These are phyloP conservation scores for Oceanites oceanicus DNA, from an alignment of 2,113 vertebrate species.

Conservation along the genomic window DNA sequence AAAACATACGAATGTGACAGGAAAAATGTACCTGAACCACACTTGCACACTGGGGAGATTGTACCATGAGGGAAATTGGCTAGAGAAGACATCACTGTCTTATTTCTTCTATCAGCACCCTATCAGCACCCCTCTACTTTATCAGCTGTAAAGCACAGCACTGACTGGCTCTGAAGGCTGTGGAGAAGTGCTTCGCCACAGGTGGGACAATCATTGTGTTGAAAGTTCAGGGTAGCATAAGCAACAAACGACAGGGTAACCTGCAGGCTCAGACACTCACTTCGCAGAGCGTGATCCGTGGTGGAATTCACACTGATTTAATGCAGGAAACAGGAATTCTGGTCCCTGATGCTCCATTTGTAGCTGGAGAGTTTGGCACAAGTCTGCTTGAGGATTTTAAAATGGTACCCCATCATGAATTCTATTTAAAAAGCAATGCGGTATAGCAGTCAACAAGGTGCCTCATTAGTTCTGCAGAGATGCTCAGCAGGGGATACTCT, in stretches of 20 bases:
- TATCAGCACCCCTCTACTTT: neutral
- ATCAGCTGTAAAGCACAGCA: neutral
- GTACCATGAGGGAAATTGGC: neutral
- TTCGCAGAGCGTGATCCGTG: neutral
- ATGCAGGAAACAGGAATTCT: neutral
- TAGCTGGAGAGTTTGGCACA: neutral
- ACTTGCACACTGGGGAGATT: neutral
- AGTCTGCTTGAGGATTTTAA: neutral
- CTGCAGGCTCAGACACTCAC: neutral
- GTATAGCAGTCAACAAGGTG: conserved; percentile 8
- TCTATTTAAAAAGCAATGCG: conserved; percentile 13
- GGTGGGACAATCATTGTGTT: neutral
- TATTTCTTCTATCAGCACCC: no score
- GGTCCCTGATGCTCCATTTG: neutral
- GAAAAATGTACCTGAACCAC: neutral
- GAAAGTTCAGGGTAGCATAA: neutral
- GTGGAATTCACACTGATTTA: neutral
- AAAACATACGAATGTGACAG: neutral
- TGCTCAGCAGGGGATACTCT: neutral
- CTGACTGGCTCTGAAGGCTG: neutral
- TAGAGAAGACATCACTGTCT: neutral
- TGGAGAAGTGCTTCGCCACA: neutral
- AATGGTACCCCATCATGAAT: neutral
- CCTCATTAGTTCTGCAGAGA: conserved; percentile 15
- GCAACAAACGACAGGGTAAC: neutral